phyloP scores from a whole-genome alignment of 2,888 invertebrate genomes.

The Tiphia femorata region DNA sequence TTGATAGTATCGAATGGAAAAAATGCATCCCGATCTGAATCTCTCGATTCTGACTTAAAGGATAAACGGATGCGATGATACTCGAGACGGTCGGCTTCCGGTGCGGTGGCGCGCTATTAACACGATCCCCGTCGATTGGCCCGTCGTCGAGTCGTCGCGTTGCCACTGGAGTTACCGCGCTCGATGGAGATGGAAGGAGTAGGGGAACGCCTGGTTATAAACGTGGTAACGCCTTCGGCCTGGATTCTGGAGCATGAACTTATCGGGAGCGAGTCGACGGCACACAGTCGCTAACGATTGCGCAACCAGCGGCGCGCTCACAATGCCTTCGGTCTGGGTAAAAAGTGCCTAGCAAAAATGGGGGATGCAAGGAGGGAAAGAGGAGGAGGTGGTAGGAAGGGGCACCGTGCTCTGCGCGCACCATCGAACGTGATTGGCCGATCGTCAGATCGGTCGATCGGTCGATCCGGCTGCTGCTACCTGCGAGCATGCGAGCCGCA shows the following conservation, averaged over 20 bases:
- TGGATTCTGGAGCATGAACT: constrained; percentile 65
- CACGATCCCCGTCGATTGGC: constrained; percentile 14
- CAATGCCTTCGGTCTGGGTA: constrained; percentile 50
- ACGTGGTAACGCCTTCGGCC: constrained; percentile 59
- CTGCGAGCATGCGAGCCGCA: too few relatives aligned
- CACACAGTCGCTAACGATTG: constrained; percentile 56
- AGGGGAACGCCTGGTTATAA: constrained; percentile 37
- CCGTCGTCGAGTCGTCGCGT: too few relatives aligned
- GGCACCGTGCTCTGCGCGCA: constrained; percentile 37
- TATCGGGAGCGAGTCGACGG: constrained; percentile 58
- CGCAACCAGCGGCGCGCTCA: constrained; percentile 58
- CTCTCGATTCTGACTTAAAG: too few relatives aligned
- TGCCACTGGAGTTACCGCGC: constrained; percentile 8
- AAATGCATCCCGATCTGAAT: too few relatives aligned
- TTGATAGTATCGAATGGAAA: too few relatives aligned
- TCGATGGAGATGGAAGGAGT: too few relatives aligned
- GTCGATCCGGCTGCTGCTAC: constrained; percentile 25
- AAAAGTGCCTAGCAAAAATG: constrained; percentile 43
- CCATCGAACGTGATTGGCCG: constrained; percentile 38
- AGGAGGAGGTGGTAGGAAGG: too few relatives aligned
- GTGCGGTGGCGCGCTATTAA: constrained; percentile 21
- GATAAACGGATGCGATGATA: background rate
- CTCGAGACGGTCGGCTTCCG: background rate
- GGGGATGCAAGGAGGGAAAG: too few relatives aligned
- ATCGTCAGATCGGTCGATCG: constrained; percentile 3